Evolutionary conservation across 2,888 invertebrate genomes (phyloP), one percentile per base, ranked within the genome.

Genomic region (Lissonota sp.): DNA sequence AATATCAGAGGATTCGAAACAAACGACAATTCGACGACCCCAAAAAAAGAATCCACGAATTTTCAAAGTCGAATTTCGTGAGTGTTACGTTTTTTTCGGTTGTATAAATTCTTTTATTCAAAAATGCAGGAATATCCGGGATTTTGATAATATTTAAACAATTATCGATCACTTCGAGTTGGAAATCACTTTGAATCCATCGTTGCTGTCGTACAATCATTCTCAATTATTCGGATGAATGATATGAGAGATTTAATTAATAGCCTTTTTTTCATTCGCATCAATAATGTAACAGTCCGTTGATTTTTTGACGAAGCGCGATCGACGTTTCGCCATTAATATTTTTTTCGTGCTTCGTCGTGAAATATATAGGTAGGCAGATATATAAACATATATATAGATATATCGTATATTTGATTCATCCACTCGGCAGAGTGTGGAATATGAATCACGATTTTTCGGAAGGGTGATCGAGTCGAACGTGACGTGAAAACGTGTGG

Each of bases 391-490:
- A n/a, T n/a, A n/a, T n/a, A n/a, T n/a, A 51, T 5, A 14, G 0
- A 63, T 64, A 63, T 63, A 77, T 77, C 73, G 69, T 74, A 70
- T 66, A 74, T 81, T 70, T 53, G 77, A 73, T 77, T 77, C 73
- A 70, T 81, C 73, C 77, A 81, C 81, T 78, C 77, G 77, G 70
- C 37, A 58, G 60, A 75, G 60, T 60, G 74, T 70, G 77, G 81
- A 78, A 81, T 81, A 81, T 81, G 81, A 81, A 81, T 81, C 77
- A 78, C 73, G 67, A 81, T 81, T 74, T 53, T 74, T 74, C 60
- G 81, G 67, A 73, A 73, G 77, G 81, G 81, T 78, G 77, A 76
- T 81, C 77, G 77, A 77, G 73, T 73, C 58, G 73, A 73, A 74
- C 81, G 81, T 81, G 81, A 81, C 69, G 73, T 77, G 69, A 77